Evolutionary conservation across 1,140 invertebrate species (phyloP), one percentile per base, ranked within the genome.

Genomic region (Macrosteles quadrilineatus): DNA sequence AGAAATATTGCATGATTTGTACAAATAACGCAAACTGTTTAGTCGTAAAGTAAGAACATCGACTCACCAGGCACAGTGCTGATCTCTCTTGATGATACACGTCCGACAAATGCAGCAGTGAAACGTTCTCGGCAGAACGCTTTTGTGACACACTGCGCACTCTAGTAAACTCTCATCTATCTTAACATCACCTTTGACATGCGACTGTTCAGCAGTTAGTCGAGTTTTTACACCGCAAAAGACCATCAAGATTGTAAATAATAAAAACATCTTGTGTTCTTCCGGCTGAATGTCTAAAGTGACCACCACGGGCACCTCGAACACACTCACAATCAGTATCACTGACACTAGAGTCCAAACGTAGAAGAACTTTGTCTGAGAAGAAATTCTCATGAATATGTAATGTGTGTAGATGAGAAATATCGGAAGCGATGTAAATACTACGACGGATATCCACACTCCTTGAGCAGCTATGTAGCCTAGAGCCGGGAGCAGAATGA

Each of bases 321-420:
- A 90, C n/a, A 90, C 82, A 11, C 87, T 73, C 76, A 89, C 86
- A 73, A 91, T 77, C 72, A 85, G 82, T 19, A 87, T 70, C 27
- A 86, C 80, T 27, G 89, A 90, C 23, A 85, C 85, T 17, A 88
- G 78, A 6, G 85, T 85, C 89, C 90, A 91, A 45, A 86, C 83
- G 70, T 86, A 80, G 77, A 90, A 91, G 77, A 91, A 90, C 73
- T 87, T 86, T 19, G 88, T 87, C 40, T 85, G 83, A 43, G 80
- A 82, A 77, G 86, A 80, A 77, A 86, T 86, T 75, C 85, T 83
- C 45, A 83, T 79, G 57, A 85, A 88, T 74, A 86, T 84, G 36
- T 84, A 83, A 67, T 86, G 78, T n/a, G 87, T 76, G 71, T 88
- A 89, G 59, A 86, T 83, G n/a, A 88, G 80, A 45, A 86, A 79